These are phyloP conservation scores for Vultur gryphus DNA, from an alignment of 2,797 vertebrate species.

Conservation along the genomic window DNA sequence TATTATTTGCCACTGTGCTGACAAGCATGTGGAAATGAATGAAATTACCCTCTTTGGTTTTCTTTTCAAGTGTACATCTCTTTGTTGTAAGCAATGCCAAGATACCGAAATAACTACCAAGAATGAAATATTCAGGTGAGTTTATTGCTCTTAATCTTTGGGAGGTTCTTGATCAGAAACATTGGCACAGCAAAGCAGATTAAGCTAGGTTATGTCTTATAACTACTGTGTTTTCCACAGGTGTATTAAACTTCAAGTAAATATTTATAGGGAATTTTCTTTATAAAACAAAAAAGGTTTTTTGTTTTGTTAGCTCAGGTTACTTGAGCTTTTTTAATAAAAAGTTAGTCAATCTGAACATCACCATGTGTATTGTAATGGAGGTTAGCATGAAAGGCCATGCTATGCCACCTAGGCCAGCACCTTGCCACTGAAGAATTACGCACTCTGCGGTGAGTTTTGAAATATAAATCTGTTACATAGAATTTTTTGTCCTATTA, in stretches of 20 bases:
- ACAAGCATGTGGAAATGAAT: not conserved
- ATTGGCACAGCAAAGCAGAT: not conserved
- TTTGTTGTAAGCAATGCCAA: constrained; percentile 96
- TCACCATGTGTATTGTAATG: not conserved
- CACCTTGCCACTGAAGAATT: not conserved
- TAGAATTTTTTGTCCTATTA: not conserved
- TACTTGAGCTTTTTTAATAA: not conserved
- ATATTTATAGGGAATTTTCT: not conserved
- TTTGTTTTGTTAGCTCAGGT: not conserved
- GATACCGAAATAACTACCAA: constrained; percentile 98
- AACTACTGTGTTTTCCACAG: not conserved
- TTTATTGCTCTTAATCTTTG: not conserved
- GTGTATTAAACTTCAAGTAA: not conserved
- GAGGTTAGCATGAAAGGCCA: not conserved
- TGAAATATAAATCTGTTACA: not conserved
- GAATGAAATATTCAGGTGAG: constrained; percentile 98
- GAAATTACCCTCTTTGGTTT: not conserved
- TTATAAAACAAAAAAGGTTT: not conserved
- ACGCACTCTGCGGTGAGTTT: not conserved
- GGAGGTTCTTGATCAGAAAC: not conserved
- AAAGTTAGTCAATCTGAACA: not conserved
- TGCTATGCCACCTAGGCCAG: no score
- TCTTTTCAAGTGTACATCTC: constrained; percentile 87
- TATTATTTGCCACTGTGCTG: not conserved
- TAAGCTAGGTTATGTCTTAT: not conserved